Evolutionary conservation across 2,797 vertebrate species (phyloP).

Genomic region (Schizopygopsis malacanthus): DNA sequence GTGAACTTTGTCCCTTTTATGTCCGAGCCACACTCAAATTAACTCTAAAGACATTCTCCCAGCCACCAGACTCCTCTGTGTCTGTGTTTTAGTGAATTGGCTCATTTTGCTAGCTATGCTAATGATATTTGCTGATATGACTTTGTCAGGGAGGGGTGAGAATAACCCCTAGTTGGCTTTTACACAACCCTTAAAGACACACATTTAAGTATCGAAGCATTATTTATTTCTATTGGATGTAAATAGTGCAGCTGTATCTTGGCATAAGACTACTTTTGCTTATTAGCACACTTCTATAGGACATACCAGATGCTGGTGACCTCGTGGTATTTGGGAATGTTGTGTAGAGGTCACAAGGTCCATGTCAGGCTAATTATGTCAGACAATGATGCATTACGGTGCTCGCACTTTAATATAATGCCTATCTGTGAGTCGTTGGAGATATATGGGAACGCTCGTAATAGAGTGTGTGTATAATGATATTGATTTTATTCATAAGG

Average conservation of each 20-base stretch:
- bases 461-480: constrained; percentile 44
- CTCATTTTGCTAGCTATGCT: constrained; percentile 53
- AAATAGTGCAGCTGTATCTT: constrained; percentile 8
- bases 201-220: neutral
- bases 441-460: constrained; percentile 30
- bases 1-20: constrained; percentile 60
- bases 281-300: neutral
- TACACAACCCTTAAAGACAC: neutral
- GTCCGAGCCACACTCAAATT: constrained; percentile 67
- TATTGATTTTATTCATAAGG: constrained; percentile 52
- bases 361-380: constrained; percentile 66
- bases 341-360: constrained; percentile 64
- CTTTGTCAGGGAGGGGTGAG: neutral
- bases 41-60: constrained; percentile 55
- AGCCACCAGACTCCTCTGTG: constrained; percentile 50
- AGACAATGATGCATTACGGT: constrained; percentile 72
- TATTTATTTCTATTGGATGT: neutral
- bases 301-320: constrained; percentile 43
- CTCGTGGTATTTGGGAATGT: constrained; percentile 55
- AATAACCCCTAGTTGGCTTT: neutral
- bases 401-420: constrained; percentile 51
- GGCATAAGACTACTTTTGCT: neutral
- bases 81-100: constrained; percentile 35
- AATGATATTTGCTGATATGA: neutral
- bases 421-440: constrained; percentile 54